Percentiles rank a stretch among this genome's conserved stretches.
Conservation (phyloP, 2,888 invertebrate species). For the Trichopria drosophilae region DNA sequence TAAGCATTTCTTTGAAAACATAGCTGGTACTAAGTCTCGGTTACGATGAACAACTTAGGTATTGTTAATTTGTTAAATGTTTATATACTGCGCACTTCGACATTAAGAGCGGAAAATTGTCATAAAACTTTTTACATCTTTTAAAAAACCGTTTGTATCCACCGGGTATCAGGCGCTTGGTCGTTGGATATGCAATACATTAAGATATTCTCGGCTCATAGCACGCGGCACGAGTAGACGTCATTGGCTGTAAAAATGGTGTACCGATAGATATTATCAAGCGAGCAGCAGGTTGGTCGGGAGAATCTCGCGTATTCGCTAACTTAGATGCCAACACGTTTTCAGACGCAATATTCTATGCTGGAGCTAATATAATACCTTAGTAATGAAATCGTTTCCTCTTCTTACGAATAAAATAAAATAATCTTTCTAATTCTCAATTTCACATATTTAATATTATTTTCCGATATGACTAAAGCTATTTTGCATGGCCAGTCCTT, state of each 20-base stretch:
- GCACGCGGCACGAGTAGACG: slow-evolving; percentile 22
- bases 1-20: no score
- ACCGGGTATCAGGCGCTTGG: slow-evolving; percentile 14
- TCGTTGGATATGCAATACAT: slow-evolving; percentile 16
- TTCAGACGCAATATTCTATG: neutral
- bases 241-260: slow-evolving; percentile 19
- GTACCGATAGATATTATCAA: slow-evolving; percentile 16
- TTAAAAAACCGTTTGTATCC: slow-evolving; percentile 16
- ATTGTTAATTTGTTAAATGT: slow-evolving; percentile 4
- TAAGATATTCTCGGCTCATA: slow-evolving; percentile 15
- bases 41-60: slow-evolving; percentile 26
- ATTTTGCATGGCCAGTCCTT: no score
- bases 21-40: no score
- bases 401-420: no score
- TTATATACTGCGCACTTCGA: slow-evolving; percentile 15
- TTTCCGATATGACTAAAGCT: no score
- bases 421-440: no score
- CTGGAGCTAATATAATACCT: no score
- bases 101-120: neutral
- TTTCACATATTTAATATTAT: no score
- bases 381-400: no score
- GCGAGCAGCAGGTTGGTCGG: slow-evolving; percentile 15
- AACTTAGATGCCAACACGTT: slow-evolving; percentile 2
- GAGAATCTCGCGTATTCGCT: slow-evolving; percentile 16
- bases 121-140: slow-evolving; percentile 23